Conservation (phyloP, 2,113 vertebrate genomes). For the Takifugu flavidus region DNA sequence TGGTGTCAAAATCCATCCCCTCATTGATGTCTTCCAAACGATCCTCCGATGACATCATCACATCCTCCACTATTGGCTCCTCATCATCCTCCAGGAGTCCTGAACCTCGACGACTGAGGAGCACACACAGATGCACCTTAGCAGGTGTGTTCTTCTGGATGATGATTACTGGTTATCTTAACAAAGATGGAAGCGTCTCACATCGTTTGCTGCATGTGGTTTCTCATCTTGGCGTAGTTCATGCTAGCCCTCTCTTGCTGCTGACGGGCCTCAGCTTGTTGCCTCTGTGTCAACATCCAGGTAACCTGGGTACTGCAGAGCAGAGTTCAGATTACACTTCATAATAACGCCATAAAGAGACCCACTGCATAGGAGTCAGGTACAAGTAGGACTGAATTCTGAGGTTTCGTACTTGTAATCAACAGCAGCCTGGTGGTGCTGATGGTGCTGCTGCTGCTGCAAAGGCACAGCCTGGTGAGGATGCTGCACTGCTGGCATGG, state of each 20-base stretch:
- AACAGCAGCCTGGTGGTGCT: conserved; percentile 79
- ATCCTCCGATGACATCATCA: conserved; percentile 99
- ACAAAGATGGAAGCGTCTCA: conserved; percentile 63
- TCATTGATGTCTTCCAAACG: conserved; percentile 95
- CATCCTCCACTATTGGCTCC: conserved; percentile 97
- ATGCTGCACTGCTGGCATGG: conserved; percentile 83
- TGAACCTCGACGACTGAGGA: conserved; percentile 85
- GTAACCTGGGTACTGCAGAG: conserved; percentile 88
- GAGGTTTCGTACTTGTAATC: conserved; percentile 87
- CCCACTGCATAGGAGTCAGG: background rate
- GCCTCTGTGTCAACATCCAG: conserved; percentile 97
- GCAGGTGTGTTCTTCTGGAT: background rate
- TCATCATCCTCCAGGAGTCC: conserved; percentile 97
- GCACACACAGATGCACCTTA: background rate
- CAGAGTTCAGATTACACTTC: conserved; percentile 5
- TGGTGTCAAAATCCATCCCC: conserved; percentile 97
- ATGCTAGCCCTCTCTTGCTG: conserved; percentile 89
- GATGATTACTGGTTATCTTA: background rate
- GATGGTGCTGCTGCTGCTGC: conserved; percentile 53
- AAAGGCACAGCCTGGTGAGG: conserved; percentile 62
- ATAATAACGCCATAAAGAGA: background rate
- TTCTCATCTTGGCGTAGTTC: conserved; percentile 95
- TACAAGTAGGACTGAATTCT: background rate
- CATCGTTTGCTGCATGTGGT: conserved; percentile 94
- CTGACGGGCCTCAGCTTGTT: conserved; percentile 87